A percentile compares a stretch with the other conserved stretches of the same genome.
Conservation (phyloP, 2,888 invertebrate genomes). For the Catocala sponsa region DNA sequence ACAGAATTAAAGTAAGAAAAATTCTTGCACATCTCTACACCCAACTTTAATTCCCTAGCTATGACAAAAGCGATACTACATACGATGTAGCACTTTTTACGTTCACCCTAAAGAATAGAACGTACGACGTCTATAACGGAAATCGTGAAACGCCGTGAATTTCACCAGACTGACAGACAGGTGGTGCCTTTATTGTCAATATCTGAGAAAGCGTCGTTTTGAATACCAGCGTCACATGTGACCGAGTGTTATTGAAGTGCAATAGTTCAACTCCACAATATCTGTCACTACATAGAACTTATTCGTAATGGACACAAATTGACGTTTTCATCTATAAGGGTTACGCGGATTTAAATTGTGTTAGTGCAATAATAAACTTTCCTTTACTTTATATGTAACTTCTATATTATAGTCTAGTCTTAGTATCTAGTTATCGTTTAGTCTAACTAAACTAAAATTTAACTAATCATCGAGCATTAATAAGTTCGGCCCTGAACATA, state of each 20-base stretch:
- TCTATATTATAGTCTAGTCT: no score
- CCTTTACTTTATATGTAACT: no score
- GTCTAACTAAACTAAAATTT: not conserved
- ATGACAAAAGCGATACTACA: no score
- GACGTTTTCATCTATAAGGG: no score
- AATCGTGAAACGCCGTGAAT: not conserved
- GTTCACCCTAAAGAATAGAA: not conserved
- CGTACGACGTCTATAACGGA: not conserved
- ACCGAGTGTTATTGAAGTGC: not conserved
- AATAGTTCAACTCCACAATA: not conserved
- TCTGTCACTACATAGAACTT: no score
- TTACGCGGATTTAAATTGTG: no score
- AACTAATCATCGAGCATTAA: not conserved
- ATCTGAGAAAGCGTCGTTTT: constrained; percentile 5
- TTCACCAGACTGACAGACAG: constrained; percentile 3
- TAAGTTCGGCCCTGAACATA: constrained; percentile 3
- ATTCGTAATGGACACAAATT: no score
- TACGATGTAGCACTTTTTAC: not conserved
- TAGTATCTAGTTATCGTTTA: no score
- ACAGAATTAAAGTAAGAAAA: no score
- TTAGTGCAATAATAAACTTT: no score
- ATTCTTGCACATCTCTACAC: no score
- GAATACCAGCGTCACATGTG: constrained; percentile 2
- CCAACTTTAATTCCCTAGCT: no score
- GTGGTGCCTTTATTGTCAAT: constrained; percentile 8